Percentiles rank a stretch among this genome's conserved stretches.
Conservation (phyloP, 2,113 vertebrate genomes). For the Podarcis cretensis region DNA sequence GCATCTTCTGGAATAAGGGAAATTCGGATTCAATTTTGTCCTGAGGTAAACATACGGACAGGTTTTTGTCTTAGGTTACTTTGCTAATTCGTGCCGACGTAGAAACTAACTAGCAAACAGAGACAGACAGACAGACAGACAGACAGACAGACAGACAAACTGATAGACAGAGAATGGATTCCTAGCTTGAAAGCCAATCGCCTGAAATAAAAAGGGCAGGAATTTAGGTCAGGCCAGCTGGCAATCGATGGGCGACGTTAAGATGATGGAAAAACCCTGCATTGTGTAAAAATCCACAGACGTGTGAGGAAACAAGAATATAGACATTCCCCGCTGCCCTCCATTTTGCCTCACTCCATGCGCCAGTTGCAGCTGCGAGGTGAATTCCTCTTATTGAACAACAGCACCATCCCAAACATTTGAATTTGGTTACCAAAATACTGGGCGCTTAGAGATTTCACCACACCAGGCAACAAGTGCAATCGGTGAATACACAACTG, state of each 20-base stretch:
- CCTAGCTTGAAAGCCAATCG: constrained; percentile 7
- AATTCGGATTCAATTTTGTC: not conserved
- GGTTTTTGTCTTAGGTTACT: not conserved
- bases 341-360: not conserved
- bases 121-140: not conserved
- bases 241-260: not conserved
- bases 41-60: not conserved
- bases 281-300: not conserved
- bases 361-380: not conserved
- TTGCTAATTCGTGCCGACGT: too few relatives aligned
- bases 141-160: not conserved
- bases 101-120: too few relatives aligned
- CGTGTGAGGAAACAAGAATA: not conserved
- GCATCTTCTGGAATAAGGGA: not conserved
- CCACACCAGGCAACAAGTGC: not conserved
- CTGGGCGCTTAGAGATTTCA: not conserved
- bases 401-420: too few relatives aligned
- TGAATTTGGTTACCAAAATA: not conserved
- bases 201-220: not conserved
- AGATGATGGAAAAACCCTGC: not conserved
- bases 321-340: not conserved
- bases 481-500: not conserved
- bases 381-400: too few relatives aligned
- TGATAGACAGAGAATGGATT: constrained; percentile 13
- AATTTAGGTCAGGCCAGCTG: constrained; percentile 7